phyloP scores from a whole-genome alignment of 2,113 vertebrate genomes.

The Chionodraco myersi region DNA sequence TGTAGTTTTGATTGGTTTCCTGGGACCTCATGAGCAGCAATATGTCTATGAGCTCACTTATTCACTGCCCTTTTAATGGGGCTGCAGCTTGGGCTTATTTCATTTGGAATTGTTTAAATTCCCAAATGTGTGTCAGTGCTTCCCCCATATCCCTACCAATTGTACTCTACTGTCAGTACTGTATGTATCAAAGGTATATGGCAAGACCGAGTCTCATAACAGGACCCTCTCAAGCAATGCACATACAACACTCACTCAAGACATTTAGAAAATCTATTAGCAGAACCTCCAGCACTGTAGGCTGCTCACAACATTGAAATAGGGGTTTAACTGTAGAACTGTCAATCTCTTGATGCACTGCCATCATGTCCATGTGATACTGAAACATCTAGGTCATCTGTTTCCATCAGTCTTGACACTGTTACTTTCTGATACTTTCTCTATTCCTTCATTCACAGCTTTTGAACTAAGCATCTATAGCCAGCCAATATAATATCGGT shows the following conservation, averaged over 20 bases:
- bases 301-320: slow-evolving; percentile 21
- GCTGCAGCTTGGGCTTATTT: slow-evolving; percentile 10
- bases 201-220: slow-evolving; percentile 43
- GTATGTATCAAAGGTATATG: slow-evolving; percentile 8
- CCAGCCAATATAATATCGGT: not conserved
- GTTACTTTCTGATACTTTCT: not conserved
- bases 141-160: not conserved
- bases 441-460: not conserved
- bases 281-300: not conserved
- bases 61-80: not conserved
- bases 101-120: slow-evolving; percentile 17
- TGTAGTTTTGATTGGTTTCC: slow-evolving; percentile 21
- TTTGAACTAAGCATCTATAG: not conserved
- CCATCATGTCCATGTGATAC: slow-evolving; percentile 11
- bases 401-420: slow-evolving; percentile 32
- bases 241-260: slow-evolving; percentile 11
- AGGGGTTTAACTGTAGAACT: slow-evolving; percentile 13
- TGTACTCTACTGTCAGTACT: not conserved
- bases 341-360: slow-evolving; percentile 28
- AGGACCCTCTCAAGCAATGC: slow-evolving; percentile 18
- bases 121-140: slow-evolving; percentile 1
- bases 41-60: not conserved
- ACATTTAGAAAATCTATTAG: slow-evolving; percentile 36
- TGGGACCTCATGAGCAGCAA: not conserved
- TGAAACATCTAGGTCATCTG: slow-evolving; percentile 22